Percentiles rank a stretch among this genome's conserved stretches.
These are phyloP conservation scores for Fopius arisanus DNA, from an alignment of 1,140 invertebrate genomes.

Conservation along the genomic window DNA sequence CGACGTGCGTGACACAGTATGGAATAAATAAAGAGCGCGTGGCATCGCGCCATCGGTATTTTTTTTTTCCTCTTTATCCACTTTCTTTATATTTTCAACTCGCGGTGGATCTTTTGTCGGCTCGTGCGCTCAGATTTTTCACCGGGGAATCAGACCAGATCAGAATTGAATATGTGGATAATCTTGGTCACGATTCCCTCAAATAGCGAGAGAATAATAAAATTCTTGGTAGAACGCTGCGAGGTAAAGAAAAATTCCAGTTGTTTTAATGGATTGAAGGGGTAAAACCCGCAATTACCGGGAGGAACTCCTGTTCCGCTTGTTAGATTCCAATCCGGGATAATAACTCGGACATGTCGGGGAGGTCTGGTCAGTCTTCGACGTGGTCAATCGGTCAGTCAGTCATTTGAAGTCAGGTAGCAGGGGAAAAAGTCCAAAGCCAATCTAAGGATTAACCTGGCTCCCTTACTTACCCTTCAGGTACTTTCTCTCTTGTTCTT, in stretches of 20 bases:
- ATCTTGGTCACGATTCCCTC: slow-evolving; percentile 9
- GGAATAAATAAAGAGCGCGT: slow-evolving; percentile 49
- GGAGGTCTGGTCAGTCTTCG: slow-evolving; percentile 13
- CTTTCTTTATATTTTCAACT: slow-evolving; percentile 13
- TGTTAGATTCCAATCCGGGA: slow-evolving; percentile 10
- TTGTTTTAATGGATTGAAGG: neutral
- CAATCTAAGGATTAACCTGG: slow-evolving; percentile 44
- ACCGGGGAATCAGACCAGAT: neutral
- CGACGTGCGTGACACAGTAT: slow-evolving; percentile 39
- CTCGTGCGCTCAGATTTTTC: slow-evolving; percentile 26
- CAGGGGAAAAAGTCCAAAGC: slow-evolving; percentile 32
- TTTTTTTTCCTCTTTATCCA: slow-evolving; percentile 19
- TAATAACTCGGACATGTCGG: slow-evolving; percentile 9
- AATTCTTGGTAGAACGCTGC: neutral
- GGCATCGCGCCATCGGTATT: slow-evolving; percentile 19
- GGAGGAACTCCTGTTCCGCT: neutral
- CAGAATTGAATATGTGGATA: slow-evolving; percentile 22
- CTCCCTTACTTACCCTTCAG: neutral
- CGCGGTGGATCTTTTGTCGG: slow-evolving; percentile 6
- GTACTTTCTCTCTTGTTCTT: slow-evolving; percentile 20
- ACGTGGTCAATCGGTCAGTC: slow-evolving; percentile 35
- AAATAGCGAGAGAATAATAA: neutral
- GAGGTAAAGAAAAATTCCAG: neutral
- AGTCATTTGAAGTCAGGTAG: slow-evolving; percentile 33
- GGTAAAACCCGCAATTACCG: neutral